phyloP scores from a whole-genome alignment of 2,888 invertebrate genomes.

The Lasioglossum zephyrum region DNA sequence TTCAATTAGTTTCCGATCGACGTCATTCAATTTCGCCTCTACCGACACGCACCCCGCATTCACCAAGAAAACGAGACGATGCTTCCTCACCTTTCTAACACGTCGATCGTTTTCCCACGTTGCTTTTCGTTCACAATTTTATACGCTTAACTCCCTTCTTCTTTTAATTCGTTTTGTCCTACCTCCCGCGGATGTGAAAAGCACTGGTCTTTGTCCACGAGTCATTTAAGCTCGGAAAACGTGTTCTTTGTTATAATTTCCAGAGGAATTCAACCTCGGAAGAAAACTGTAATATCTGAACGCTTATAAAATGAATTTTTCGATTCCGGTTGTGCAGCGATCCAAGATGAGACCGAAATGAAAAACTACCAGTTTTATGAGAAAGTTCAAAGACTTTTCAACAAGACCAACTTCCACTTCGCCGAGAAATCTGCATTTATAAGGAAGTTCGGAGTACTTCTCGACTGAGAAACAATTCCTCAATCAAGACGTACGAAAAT shows the following conservation, averaged over 20 bases:
- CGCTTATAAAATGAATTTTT: background rate
- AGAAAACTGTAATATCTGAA: background rate
- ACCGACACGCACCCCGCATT: background rate
- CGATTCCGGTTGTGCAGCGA: background rate
- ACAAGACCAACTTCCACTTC: background rate
- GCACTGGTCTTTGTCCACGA: background rate
- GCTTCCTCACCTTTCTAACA: background rate
- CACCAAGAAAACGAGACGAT: background rate
- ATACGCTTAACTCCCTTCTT: background rate
- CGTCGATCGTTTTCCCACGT: background rate
- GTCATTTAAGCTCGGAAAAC: background rate
- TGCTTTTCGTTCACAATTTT: background rate
- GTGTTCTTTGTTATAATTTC: background rate
- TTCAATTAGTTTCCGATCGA: background rate
- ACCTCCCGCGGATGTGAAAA: background rate
- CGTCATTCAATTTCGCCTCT: conserved; percentile 5
- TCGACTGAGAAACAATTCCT: background rate
- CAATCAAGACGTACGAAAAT: conserved; percentile 25
- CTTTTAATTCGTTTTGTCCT: background rate
- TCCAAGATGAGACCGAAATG: too few species aligned
- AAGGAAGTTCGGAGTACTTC: conserved; percentile 15
- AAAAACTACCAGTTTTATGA: background rate
- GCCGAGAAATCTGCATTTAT: conserved; percentile 7
- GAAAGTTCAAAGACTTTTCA: background rate
- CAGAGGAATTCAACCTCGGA: background rate